phyloP scores from a whole-genome alignment of 2,113 vertebrate species.

The Ia io region DNA sequence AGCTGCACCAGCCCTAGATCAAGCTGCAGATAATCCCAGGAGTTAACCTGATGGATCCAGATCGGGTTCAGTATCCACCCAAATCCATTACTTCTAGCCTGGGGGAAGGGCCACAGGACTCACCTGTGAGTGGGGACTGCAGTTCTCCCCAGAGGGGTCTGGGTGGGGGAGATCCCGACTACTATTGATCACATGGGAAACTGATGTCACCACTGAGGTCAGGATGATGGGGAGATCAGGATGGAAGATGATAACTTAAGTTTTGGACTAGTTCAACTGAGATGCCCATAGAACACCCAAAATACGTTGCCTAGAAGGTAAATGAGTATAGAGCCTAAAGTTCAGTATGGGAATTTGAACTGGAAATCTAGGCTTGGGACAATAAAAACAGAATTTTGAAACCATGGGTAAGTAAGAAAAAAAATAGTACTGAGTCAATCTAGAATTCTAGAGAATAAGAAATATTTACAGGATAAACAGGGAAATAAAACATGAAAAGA shows the following conservation, averaged over 20 bases:
- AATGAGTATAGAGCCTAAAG: not conserved
- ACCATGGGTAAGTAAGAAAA: not conserved
- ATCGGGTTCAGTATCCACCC: not conserved
- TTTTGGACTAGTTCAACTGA: not conserved
- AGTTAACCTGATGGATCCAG: not conserved
- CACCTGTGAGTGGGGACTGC: not conserved
- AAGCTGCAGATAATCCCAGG: not conserved
- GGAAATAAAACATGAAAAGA: not conserved
- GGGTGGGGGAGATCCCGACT: not conserved
- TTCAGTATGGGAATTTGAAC: not conserved
- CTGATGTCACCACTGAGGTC: not conserved
- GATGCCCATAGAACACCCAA: not conserved
- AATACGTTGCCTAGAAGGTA: not conserved
- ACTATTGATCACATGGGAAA: not conserved
- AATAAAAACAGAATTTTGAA: constrained; percentile 1
- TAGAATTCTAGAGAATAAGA: not conserved
- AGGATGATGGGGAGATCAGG: not conserved
- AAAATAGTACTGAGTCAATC: not conserved
- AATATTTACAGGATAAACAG: not conserved
- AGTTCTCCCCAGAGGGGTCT: not conserved
- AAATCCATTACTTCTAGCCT: not conserved
- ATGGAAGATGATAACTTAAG: not conserved
- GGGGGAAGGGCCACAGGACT: not conserved
- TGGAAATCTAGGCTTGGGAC: not conserved
- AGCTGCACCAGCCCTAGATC: not conserved